Evolutionary conservation across 2,113 vertebrate genomes (phyloP), one percentile per base, ranked within the genome.

Genomic region (Azemiops feae): DNA sequence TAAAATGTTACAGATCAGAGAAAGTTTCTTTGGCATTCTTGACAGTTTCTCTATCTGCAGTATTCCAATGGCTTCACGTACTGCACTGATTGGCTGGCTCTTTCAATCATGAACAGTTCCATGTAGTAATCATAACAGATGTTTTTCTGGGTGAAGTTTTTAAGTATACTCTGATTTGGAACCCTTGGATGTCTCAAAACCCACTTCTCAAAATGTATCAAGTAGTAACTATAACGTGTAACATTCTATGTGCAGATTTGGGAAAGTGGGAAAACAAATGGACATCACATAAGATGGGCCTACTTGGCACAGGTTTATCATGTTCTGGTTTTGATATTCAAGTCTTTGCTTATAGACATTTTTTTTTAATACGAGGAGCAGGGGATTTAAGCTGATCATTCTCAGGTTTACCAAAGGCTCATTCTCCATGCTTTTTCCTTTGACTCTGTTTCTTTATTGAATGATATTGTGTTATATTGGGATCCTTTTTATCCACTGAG

Each of bases 1-100:
- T 27, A 25, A 45, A 30, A 4, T 16, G 54, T 87, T 43, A 22
- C 9, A 39, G 4, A 20, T 34, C n/a, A 53, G n/a, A 11, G n/a
- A 12, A 47, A 89, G 6, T 1, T 0, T 0, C 0, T 20, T 52
- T 45, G 1, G 2, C 43, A 53, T 90, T 25, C 25, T 57, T 16
- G 20, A 58, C 27, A 25, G 27, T 74, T 34, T 50, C 20, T 9
- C 85, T 54, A 90, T 18, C 16, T 30, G 50, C 14, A n/a, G 3
- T 85, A 39, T 45, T 81, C 27, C n/a, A 25, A 45, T 22, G 23
- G 47, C 4, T 43, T 39, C 87, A 60, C 5, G 4, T 2, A 5
- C 34, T 60, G 18, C 11, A 47, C 8, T 91, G 25, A 47, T 25
- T 55, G 3, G 30, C 45, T 92, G 27, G 4, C 47, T 91, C 18